Evolutionary conservation across 2,113 vertebrate genomes (phyloP).

Genomic region (Sterna hirundo): DNA sequence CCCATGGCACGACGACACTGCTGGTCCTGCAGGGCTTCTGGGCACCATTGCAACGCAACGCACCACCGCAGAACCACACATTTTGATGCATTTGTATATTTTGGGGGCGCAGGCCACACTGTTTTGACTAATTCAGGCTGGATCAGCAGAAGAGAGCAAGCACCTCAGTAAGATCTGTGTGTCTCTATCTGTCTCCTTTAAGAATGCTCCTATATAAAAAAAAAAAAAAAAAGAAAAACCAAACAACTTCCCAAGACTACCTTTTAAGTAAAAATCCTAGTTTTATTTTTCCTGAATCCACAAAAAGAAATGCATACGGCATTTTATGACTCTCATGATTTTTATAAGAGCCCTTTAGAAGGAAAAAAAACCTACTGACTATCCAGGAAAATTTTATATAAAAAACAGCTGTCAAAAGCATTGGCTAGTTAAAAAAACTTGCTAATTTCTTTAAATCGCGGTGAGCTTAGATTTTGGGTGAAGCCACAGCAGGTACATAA

Average conservation of each 20-base stretch:
- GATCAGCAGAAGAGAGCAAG: neutral
- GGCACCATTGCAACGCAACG: neutral
- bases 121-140: neutral
- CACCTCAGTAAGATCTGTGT: neutral
- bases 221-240: neutral
- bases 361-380: neutral
- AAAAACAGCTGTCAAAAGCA: neutral
- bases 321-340: neutral
- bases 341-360: neutral
- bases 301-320: neutral
- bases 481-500: neutral
- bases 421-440: neutral
- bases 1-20: fast-evolving
- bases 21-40: neutral
- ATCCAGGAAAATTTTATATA: neutral
- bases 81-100: neutral
- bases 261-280: neutral
- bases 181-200: neutral
- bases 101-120: neutral
- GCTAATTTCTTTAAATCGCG: neutral
- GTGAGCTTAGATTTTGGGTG: neutral
- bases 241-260: neutral
- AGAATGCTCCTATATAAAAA: neutral
- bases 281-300: neutral
- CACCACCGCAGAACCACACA: neutral